Conservation (phyloP, 2,888 invertebrate species). For the Synergus laeviventris region DNA sequence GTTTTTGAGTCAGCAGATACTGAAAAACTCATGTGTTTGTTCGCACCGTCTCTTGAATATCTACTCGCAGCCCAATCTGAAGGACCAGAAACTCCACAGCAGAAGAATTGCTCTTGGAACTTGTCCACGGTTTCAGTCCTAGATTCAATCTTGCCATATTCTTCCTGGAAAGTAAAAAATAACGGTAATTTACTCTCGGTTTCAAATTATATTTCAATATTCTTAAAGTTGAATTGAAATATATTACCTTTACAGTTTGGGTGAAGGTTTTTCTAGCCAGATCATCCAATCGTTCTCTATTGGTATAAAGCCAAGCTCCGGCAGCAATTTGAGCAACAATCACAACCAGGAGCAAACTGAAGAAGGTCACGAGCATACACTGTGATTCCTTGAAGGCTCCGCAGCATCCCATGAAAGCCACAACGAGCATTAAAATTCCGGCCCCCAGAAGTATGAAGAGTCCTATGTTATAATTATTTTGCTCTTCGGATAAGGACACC, state of each 20-base stretch:
- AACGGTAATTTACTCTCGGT: no score
- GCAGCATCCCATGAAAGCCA: conserved; percentile 90
- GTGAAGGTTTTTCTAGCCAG: conserved; percentile 78
- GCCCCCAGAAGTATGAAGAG: conserved; percentile 85
- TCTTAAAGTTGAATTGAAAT: not conserved
- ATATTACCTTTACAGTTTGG: conserved; percentile 69
- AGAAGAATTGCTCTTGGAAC: conserved; percentile 80
- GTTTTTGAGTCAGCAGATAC: conserved; percentile 74
- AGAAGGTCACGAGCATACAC: conserved; percentile 88
- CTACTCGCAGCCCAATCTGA: conserved; percentile 84
- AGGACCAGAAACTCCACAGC: conserved; percentile 87
- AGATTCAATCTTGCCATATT: conserved; percentile 65
- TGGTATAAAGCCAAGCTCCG: conserved; percentile 86
- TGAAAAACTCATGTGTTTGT: conserved; percentile 77
- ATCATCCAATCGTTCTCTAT: conserved; percentile 82
- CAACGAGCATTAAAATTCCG: conserved; percentile 84
- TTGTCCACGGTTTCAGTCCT: conserved; percentile 67
- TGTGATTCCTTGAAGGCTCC: conserved; percentile 88
- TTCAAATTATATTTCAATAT: no score
- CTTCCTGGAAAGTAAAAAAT: conserved; percentile 63
- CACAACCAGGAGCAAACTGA: conserved; percentile 85
- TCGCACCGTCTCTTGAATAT: conserved; percentile 77
- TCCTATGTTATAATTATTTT: conserved; percentile 82
- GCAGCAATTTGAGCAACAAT: conserved; percentile 88
- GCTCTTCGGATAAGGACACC: conserved; percentile 82